phyloP scores from a whole-genome alignment of 2,113 vertebrate genomes.

The Cheilinus undulatus region DNA sequence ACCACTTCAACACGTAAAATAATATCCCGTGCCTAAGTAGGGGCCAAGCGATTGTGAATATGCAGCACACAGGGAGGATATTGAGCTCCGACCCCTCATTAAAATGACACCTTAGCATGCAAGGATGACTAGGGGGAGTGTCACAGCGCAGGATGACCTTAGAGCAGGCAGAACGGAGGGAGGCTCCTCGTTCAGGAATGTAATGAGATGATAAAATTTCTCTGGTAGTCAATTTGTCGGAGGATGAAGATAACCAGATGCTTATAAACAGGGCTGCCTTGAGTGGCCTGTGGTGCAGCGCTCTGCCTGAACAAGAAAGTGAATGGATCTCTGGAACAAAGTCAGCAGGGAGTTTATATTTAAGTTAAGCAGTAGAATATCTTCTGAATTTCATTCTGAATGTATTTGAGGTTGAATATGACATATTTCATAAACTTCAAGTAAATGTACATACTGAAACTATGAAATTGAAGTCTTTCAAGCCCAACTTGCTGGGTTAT shows the following conservation, averaged over 20 bases:
- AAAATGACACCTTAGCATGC: conserved; percentile 60
- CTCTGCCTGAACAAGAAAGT: not conserved
- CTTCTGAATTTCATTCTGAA: no score
- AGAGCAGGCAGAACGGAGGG: conserved; percentile 55
- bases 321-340: not conserved
- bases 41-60: conserved; percentile 52
- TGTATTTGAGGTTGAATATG: no score
- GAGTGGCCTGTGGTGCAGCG: conserved; percentile 29
- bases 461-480: no score
- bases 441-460: no score
- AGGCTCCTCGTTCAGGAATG: conserved; percentile 53
- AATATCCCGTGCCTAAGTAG: conserved; percentile 25
- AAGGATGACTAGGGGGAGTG: conserved; percentile 56
- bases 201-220: conserved; percentile 67
- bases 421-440: no score
- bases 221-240: conserved; percentile 63
- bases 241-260: conserved; percentile 72
- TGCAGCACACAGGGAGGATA: conserved; percentile 46
- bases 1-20: conserved; percentile 1
- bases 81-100: conserved; percentile 48
- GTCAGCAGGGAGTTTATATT: no score
- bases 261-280: conserved; percentile 53
- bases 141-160: conserved; percentile 55
- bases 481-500: no score
- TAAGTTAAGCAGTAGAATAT: no score